Percentiles rank a stretch among this genome's conserved stretches.
Evolutionary conservation across 2,888 invertebrate species (phyloP).

Genomic region (Caenorhabditis uteleia): DNA sequence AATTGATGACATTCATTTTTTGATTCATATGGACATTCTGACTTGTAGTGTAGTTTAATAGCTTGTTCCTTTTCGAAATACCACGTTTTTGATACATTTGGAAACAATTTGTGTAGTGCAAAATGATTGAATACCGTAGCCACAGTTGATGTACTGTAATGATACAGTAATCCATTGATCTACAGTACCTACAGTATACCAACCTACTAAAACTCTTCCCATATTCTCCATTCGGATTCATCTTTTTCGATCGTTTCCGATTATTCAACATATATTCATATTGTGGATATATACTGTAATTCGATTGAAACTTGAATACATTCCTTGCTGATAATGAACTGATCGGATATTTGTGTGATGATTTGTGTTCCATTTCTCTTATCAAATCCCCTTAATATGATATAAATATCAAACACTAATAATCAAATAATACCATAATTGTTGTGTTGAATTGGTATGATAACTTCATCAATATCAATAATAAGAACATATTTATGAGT

Average conservation of each 20-base stretch:
- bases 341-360: no score
- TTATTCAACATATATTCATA: slow-evolving; percentile 45
- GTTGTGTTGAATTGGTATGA: slow-evolving; percentile 81
- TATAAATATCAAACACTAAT: no score
- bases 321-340: slow-evolving; percentile 77
- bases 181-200: neutral
- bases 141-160: slow-evolving; percentile 71
- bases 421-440: slow-evolving; percentile 75
- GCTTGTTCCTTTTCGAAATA: slow-evolving; percentile 74
- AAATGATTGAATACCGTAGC: slow-evolving; percentile 82
- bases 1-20: slow-evolving; percentile 56
- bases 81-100: slow-evolving; percentile 59
- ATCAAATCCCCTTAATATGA: no score
- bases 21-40: slow-evolving; percentile 73
- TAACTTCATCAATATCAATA: slow-evolving; percentile 90
- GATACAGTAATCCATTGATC: neutral
- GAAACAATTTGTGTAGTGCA: slow-evolving; percentile 76
- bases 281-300: slow-evolving; percentile 16
- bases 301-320: slow-evolving; percentile 80
- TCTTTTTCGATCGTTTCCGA: slow-evolving; percentile 74
- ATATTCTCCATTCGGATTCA: slow-evolving; percentile 77
- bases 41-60: slow-evolving; percentile 88
- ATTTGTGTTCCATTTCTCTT: neutral
- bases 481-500: slow-evolving; percentile 81
- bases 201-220: slow-evolving; percentile 79